These are phyloP conservation scores for Ancistrus triradiatus DNA, from an alignment of 2,113 vertebrate species.

Conservation along the genomic window DNA sequence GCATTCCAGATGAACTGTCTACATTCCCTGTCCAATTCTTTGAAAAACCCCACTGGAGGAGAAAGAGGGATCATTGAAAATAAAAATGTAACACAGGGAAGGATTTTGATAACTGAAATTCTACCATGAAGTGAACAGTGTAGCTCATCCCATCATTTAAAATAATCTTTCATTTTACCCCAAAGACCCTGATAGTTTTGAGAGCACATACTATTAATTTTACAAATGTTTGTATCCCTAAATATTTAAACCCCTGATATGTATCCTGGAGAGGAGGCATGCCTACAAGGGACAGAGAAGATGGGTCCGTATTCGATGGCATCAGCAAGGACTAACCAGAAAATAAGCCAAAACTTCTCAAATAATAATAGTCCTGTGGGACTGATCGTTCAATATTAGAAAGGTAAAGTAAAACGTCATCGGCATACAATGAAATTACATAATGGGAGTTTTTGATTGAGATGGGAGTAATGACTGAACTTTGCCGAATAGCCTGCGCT, in stretches of 20 bases:
- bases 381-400: slow-evolving; percentile 18
- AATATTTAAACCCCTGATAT: not conserved
- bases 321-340: slow-evolving; percentile 31
- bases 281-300: too few species aligned
- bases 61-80: too few species aligned
- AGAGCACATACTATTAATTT: not conserved
- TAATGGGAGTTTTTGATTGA: too few species aligned
- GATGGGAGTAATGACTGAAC: too few species aligned
- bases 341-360: slow-evolving; percentile 18
- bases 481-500: too few species aligned
- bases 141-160: not conserved
- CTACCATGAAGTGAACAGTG: not conserved
- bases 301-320: not conserved
- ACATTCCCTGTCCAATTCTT: too few species aligned
- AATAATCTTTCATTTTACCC: not conserved
- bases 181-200: not conserved
- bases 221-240: not conserved
- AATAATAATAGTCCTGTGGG: slow-evolving; percentile 16
- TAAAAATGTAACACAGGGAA: too few species aligned
- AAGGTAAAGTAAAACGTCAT: too few species aligned
- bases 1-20: slow-evolving; percentile 8
- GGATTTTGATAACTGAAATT: slow-evolving; percentile 7
- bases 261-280: not conserved
- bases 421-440: too few species aligned
- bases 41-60: too few species aligned